A percentile compares a stretch with the other conserved stretches of the same genome.
phyloP scores from a whole-genome alignment of 2,797 vertebrate genomes.

The Sciurus carolinensis region DNA sequence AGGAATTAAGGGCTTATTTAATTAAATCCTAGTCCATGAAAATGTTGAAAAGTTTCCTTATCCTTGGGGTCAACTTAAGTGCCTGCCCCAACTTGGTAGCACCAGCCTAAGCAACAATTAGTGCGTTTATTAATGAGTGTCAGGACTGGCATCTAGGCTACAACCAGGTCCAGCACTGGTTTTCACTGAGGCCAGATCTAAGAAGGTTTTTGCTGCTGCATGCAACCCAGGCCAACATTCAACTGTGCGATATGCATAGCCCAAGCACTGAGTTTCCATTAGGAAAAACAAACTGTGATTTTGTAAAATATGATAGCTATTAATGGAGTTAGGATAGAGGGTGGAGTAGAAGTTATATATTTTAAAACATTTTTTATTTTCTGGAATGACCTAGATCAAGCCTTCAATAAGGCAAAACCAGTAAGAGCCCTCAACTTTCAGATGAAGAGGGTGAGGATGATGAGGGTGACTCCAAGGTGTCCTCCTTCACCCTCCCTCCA shows the following conservation, averaged over 20 bases:
- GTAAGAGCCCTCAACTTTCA: neutral
- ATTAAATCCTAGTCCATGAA: conserved; percentile 12
- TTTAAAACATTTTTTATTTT: neutral
- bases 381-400: neutral
- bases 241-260: neutral
- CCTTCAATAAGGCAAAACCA: neutral
- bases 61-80: neutral
- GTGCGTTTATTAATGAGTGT: neutral
- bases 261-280: conserved; percentile 28
- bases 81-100: neutral
- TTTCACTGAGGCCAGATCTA: neutral
- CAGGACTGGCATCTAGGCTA: neutral
- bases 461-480: neutral
- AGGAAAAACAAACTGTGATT: neutral
- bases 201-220: neutral
- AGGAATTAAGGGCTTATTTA: conserved; percentile 20
- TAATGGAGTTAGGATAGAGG: neutral
- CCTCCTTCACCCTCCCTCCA: neutral
- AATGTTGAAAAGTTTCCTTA: neutral
- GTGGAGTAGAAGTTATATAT: neutral
- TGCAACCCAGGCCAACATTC: neutral
- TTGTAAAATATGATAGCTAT: neutral
- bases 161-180: neutral
- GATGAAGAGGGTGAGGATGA: neutral
- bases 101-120: neutral